Conservation (phyloP, 2,797 vertebrate species). For the Ficedula albicollis region DNA sequence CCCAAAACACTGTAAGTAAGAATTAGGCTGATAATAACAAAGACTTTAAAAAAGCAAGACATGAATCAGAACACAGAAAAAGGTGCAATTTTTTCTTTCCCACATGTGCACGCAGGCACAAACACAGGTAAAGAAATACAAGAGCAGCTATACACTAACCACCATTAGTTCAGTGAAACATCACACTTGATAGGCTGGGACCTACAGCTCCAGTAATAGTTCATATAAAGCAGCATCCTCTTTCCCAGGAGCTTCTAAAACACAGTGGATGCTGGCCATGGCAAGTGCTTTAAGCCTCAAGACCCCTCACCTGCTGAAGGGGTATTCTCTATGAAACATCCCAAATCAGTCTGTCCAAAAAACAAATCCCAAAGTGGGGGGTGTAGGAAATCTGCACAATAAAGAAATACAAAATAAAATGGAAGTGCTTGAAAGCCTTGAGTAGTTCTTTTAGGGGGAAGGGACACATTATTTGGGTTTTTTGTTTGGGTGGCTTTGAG, state of each 20-base stretch:
- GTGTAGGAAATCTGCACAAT: neutral
- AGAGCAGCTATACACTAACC: neutral
- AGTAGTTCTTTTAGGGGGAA: neutral
- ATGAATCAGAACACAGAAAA: neutral
- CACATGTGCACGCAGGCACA: neutral
- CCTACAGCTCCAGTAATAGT: neutral
- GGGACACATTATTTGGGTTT: neutral
- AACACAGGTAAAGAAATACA: neutral
- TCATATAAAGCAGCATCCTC: neutral
- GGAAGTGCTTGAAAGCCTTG: neutral
- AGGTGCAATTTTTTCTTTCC: rapidly evolving
- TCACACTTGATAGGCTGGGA: neutral
- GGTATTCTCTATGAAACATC: neutral
- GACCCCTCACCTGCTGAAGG: neutral
- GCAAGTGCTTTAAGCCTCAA: neutral
- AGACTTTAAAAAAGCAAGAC: neutral
- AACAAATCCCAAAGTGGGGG: neutral
- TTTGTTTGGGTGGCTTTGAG: neutral
- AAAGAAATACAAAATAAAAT: neutral
- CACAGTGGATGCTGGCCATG: neutral
- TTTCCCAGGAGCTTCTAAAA: neutral
- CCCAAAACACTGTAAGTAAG: neutral
- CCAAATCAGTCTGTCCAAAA: neutral
- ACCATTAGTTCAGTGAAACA: neutral
- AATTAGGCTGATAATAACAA: neutral